Evolutionary conservation across 1,140 invertebrate genomes (phyloP).

Genomic region (Lucilia cuprina): DNA sequence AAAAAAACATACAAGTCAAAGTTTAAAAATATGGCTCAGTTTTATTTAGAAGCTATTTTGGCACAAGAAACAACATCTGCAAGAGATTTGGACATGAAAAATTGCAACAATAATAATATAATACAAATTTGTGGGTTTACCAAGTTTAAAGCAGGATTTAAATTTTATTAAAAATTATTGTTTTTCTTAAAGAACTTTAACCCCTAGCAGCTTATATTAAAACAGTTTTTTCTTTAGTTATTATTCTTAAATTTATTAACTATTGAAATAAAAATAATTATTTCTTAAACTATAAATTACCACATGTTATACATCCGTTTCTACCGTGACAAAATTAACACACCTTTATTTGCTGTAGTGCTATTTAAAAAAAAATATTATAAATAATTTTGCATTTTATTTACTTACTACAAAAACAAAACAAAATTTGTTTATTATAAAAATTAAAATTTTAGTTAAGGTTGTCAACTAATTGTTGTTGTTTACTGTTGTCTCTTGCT

Average conservation of each 20-base stretch:
- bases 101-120: too few species aligned
- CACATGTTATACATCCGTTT: neutral
- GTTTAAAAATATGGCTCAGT: neutral
- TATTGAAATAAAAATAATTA: neutral
- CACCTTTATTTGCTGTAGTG: neutral
- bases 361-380: neutral
- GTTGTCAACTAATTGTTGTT: conserved; percentile 11
- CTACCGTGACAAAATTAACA: neutral
- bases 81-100: neutral
- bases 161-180: too few species aligned
- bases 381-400: neutral
- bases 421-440: neutral
- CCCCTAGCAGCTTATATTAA: too few species aligned
- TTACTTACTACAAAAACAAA: neutral
- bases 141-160: too few species aligned
- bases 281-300: neutral
- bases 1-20: neutral
- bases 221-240: too few species aligned
- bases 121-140: too few species aligned
- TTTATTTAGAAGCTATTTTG: neutral
- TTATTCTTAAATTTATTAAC: too few species aligned
- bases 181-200: too few species aligned
- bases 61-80: neutral
- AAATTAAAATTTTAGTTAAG: conserved; percentile 1
- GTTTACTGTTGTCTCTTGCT: neutral